Percentiles rank a stretch among this genome's conserved stretches.
Conservation (phyloP, 1,140 invertebrate genomes). For the Agraylea sexmaculata region DNA sequence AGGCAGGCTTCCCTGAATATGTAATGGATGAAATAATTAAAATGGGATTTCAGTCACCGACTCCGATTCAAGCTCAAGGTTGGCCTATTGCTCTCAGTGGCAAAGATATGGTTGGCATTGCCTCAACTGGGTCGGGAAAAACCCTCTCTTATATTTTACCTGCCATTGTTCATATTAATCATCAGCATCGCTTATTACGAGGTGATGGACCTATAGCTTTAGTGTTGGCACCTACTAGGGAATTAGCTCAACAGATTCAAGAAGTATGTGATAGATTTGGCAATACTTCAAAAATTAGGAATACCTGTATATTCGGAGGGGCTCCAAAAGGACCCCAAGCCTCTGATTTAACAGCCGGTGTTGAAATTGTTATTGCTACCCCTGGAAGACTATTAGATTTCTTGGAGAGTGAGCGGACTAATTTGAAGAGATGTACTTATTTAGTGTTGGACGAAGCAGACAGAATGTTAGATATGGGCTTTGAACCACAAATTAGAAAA, state of each 20-base stretch:
- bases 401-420: conserved; percentile 85
- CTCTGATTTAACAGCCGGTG: conserved; percentile 74
- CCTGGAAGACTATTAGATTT: conserved; percentile 93
- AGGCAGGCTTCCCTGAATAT: conserved; percentile 72
- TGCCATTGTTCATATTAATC: conserved; percentile 86
- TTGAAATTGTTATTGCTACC: conserved; percentile 86
- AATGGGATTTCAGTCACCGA: conserved; percentile 74
- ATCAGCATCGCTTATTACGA: conserved; percentile 69
- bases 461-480: conserved; percentile 96
- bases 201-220: conserved; percentile 87
- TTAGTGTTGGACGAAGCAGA: conserved; percentile 96
- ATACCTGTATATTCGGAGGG: conserved; percentile 91
- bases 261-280: conserved; percentile 91
- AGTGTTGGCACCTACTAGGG: conserved; percentile 87
- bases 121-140: conserved; percentile 91
- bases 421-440: conserved; percentile 84
- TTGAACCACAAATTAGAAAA: conserved; percentile 96
- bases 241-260: conserved; percentile 94
- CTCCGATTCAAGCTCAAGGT: conserved; percentile 80
- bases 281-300: conserved; percentile 69
- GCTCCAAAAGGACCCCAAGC: conserved; percentile 78
- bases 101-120: conserved; percentile 88
- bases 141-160: conserved; percentile 75
- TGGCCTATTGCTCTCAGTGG: conserved; percentile 92
- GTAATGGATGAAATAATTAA: conserved; percentile 68